These are phyloP conservation scores for Proales similis DNA, from an alignment of 1,140 invertebrate species.

Conservation along the genomic window DNA sequence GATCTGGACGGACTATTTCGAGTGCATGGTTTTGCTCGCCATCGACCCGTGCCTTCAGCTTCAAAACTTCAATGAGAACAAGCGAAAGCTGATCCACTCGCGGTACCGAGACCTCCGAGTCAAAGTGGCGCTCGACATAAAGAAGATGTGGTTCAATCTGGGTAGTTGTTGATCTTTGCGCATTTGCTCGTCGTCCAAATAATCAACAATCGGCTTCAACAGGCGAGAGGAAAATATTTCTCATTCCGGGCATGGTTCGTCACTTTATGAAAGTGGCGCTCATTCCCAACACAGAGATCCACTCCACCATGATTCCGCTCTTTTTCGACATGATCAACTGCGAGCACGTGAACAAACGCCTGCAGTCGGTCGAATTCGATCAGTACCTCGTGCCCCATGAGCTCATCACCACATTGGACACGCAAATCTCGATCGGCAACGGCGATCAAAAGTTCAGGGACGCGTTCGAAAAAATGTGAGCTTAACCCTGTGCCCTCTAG, in stretches of 20 bases:
- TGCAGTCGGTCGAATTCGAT: neutral
- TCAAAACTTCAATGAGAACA: constrained; percentile 10
- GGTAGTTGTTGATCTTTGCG: neutral
- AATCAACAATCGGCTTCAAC: neutral
- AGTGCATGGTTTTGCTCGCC: constrained; percentile 24
- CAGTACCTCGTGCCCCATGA: constrained; percentile 6
- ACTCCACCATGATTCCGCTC: neutral
- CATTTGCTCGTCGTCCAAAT: neutral
- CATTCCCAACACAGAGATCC: constrained; percentile 13
- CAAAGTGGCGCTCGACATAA: neutral
- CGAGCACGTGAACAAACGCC: neutral
- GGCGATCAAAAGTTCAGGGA: constrained; percentile 1
- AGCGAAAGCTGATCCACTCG: neutral
- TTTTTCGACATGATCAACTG: constrained; percentile 36
- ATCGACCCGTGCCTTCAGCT: constrained; percentile 24
- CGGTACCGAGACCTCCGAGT: constrained; percentile 10
- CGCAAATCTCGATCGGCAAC: neutral
- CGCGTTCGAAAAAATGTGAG: constrained; percentile 21
- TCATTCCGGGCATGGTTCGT: constrained; percentile 11
- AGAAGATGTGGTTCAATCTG: constrained; percentile 36
- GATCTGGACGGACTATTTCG: constrained; percentile 32
- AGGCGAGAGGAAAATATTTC: neutral
- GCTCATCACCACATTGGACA: constrained; percentile 1
- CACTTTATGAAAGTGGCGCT: constrained; percentile 11
- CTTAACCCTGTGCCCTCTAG: neutral